These are phyloP conservation scores for Nephrotoma flavescens DNA, from an alignment of 2,888 invertebrate species.

Conservation along the genomic window DNA sequence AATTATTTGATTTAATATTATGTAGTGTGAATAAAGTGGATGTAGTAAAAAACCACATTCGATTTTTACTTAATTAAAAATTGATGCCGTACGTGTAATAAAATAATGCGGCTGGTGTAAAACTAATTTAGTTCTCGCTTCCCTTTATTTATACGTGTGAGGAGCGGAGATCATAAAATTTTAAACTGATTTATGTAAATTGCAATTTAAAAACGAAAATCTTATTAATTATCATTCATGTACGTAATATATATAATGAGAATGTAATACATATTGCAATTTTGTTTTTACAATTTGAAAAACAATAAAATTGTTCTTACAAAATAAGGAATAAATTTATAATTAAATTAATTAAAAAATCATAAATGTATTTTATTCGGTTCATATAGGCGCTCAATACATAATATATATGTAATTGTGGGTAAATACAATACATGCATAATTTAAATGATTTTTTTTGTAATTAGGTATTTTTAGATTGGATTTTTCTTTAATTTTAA, in stretches of 20 bases:
- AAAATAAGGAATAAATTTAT: not conserved
- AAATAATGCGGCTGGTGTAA: not conserved
- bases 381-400: not conserved
- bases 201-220: not conserved
- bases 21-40: not conserved
- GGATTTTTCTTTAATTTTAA: not conserved
- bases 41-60: not conserved
- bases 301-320: not conserved
- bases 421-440: too few relatives aligned
- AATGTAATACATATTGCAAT: not conserved
- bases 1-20: too few relatives aligned
- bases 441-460: not conserved
- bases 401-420: not conserved
- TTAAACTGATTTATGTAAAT: not conserved
- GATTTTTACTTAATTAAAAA: not conserved
- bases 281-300: not conserved
- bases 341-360: not conserved
- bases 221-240: not conserved
- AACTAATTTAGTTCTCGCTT: not conserved
- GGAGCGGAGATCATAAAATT: not conserved
- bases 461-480: not conserved
- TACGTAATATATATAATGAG: not conserved
- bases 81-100: not conserved
- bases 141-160: not conserved
- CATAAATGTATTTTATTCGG: not conserved